These are phyloP conservation scores for Neomonachus schauinslandi DNA, from an alignment of 2,113 vertebrate species.

Conservation along the genomic window DNA sequence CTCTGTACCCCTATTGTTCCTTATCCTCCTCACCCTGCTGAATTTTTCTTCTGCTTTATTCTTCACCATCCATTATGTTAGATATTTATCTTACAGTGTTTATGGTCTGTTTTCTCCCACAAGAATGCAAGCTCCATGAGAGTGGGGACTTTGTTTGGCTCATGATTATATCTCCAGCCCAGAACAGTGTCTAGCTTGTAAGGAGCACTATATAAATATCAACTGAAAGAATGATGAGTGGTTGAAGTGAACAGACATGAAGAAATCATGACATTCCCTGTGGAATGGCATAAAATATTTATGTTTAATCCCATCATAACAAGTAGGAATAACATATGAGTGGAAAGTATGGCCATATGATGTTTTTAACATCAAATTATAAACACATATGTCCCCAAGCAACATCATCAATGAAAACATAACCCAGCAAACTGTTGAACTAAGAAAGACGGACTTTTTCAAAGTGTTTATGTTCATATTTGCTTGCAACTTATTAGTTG, in stretches of 20 bases:
- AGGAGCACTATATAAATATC: neutral
- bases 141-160: neutral
- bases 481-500: neutral
- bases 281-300: neutral
- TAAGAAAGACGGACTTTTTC: neutral
- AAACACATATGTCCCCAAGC: neutral
- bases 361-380: neutral
- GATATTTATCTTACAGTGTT: neutral
- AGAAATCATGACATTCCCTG: neutral
- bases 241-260: neutral
- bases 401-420: neutral
- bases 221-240: neutral
- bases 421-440: neutral
- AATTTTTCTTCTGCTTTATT: constrained; percentile 12
- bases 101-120: neutral
- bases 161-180: neutral
- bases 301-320: neutral
- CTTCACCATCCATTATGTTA: neutral
- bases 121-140: neutral
- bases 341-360: neutral
- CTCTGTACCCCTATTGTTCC: neutral
- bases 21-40: neutral
- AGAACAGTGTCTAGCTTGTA: neutral
- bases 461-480: neutral
- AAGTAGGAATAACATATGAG: constrained; percentile 19